Base-by-base conservation (phyloP, 2,888 invertebrate species). In the Campoplex nolae region DNA sequence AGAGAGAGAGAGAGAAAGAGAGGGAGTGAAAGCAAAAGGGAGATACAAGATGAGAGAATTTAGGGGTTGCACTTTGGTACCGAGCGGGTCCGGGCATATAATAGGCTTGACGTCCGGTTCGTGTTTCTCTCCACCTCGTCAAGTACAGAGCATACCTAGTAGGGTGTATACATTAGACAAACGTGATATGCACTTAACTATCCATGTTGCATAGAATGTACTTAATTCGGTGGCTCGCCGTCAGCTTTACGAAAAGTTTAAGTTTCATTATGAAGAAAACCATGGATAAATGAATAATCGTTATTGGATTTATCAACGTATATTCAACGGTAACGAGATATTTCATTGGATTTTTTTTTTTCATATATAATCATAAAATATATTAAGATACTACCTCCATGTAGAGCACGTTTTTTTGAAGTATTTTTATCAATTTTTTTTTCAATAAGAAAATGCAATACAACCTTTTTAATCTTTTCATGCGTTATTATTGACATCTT, bases 51-150 rank as follows among this genome's bases (percentile, higher is more conserved):
- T 42, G 80, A 73, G 65, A 77, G 48, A 83, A 84, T 87, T 87
- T 79, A 83, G 82, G 82, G 70, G 87, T 67, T 82, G 87, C 84
- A 82, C 82, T 82, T 67, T 82, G 79, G 38, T 74, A 78, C 62
- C 67, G 54, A 28, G 68, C 74, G 78, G 62, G 32, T 75, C 68
- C 42, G 82, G 68, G 78, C 45, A 82, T 35, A 84, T 87, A 87
- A 87, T 78, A 87, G 87, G 65, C 87, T 87, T 79, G 87, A 67
- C 79, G 84, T 87, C 78, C 74, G 65, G 84, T 78, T 87, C 78
- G 84, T 87, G 87, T 87, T 87, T 84, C 87, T 62, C 84, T 79
- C 51, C 71, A 51, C 70, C 79, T 81, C 87, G 79, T 84, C 78
- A 79, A 84, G 79, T 82, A 82, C 78, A 83, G 48, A 23, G 74